These are phyloP conservation scores for Romanomermis culicivorax DNA, from an alignment of 2,888 invertebrate species.

Conservation along the genomic window DNA sequence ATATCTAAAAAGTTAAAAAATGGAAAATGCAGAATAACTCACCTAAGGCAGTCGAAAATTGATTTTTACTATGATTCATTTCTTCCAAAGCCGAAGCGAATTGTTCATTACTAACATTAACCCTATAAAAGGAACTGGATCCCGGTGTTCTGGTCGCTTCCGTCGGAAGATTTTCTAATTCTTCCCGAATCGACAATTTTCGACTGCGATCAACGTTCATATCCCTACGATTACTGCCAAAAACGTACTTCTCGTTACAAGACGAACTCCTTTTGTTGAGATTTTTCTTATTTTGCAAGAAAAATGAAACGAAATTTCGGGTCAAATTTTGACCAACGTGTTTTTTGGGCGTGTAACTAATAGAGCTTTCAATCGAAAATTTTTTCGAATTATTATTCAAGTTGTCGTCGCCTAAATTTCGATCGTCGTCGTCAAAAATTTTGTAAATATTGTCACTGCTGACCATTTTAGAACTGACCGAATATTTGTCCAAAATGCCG, in stretches of 20 bases:
- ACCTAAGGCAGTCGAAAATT: not conserved
- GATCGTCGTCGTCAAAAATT: too few species aligned
- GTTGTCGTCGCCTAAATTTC: too few species aligned
- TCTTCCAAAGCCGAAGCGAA: not conserved
- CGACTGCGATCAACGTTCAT: too few species aligned
- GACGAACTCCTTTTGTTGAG: too few species aligned
- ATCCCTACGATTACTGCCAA: not conserved
- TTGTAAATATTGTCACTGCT: too few species aligned
- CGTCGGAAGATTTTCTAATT: not conserved
- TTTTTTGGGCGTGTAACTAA: not conserved
- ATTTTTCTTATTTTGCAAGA: not conserved
- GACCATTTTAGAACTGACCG: too few species aligned
- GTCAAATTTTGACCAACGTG: not conserved
- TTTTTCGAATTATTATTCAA: too few species aligned
- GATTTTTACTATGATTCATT: not conserved
- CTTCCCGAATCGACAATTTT: too few species aligned
- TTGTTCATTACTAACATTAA: not conserved
- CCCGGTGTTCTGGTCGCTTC: not conserved
- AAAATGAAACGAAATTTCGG: not conserved
- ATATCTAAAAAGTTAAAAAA: too few species aligned
- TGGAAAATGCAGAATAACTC: too few species aligned
- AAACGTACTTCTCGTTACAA: not conserved
- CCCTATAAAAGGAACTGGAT: not conserved
- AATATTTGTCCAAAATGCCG: too few species aligned
- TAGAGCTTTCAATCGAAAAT: too few species aligned